These are phyloP conservation scores for Acromyrmex heyeri DNA, from an alignment of 1,140 invertebrate species.

Conservation along the genomic window DNA sequence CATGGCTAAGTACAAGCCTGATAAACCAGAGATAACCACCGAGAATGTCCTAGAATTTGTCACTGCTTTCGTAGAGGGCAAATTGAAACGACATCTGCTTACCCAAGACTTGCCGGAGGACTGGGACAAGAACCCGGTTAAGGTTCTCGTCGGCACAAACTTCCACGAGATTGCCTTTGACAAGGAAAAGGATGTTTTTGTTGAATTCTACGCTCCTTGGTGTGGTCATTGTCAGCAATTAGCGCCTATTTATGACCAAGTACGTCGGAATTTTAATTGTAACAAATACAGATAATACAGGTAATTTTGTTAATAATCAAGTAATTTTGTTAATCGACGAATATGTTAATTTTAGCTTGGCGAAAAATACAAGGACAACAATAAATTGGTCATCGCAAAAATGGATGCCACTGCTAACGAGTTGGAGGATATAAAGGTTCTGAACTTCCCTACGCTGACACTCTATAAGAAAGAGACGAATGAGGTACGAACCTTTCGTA, in stretches of 20 bases:
- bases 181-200: slow-evolving; percentile 96
- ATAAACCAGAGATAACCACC: slow-evolving; percentile 91
- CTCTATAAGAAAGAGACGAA: slow-evolving; percentile 97
- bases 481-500: slow-evolving; percentile 88
- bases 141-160: slow-evolving; percentile 97
- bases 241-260: slow-evolving; percentile 96
- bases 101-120: slow-evolving; percentile 98
- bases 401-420: slow-evolving; percentile 99
- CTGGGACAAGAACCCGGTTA: slow-evolving; percentile 98
- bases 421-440: slow-evolving; percentile 97
- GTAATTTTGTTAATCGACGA: not conserved
- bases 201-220: slow-evolving; percentile 99
- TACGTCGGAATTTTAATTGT: slow-evolving; percentile 71
- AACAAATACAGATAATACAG: not conserved
- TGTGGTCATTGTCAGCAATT: slow-evolving; percentile 99
- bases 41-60: slow-evolving; percentile 95
- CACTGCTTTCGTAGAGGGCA: slow-evolving; percentile 95
- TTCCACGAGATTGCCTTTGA: slow-evolving; percentile 98
- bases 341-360: slow-evolving; percentile 88
- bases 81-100: slow-evolving; percentile 97
- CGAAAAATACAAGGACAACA: slow-evolving; percentile 95
- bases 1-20: slow-evolving; percentile 99
- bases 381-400: slow-evolving; percentile 97
- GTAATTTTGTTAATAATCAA: not conserved
- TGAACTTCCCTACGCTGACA: slow-evolving; percentile 98